Percentiles rank a stretch among this genome's conserved stretches.
These are phyloP conservation scores for Drosophila malerkotliana DNA, from an alignment of 1,140 invertebrate genomes.

Conservation along the genomic window DNA sequence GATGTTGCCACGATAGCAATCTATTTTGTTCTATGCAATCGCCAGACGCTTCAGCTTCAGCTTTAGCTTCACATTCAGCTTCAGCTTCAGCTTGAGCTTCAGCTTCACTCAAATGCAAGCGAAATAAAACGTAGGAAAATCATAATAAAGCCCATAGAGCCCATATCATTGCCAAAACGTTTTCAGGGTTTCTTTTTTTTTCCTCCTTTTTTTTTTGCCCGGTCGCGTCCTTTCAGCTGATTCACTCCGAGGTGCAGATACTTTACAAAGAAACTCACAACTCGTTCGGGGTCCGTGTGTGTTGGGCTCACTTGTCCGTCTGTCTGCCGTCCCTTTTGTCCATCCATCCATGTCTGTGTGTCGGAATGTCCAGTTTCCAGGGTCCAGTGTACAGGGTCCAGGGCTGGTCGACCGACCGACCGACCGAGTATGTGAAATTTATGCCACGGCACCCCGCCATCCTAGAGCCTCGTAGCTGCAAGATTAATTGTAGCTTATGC, in stretches of 20 bases:
- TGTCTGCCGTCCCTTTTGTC: slow-evolving; percentile 32
- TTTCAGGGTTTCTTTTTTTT: slow-evolving; percentile 39
- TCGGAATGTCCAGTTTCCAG: slow-evolving; percentile 30
- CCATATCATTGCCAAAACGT: slow-evolving; percentile 68
- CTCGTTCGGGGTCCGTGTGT: slow-evolving; percentile 47
- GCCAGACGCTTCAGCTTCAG: slow-evolving; percentile 41
- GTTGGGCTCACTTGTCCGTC: slow-evolving; percentile 65
- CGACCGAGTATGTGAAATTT: slow-evolving; percentile 70
- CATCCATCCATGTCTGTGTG: slow-evolving; percentile 15
- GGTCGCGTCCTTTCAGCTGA: slow-evolving; percentile 74
- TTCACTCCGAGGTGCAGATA: slow-evolving; percentile 67
- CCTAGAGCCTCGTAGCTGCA: slow-evolving; percentile 47
- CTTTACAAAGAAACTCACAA: slow-evolving; percentile 52
- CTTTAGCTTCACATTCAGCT: slow-evolving; percentile 26
- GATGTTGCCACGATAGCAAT: slow-evolving; percentile 83
- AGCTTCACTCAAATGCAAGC: slow-evolving; percentile 37
- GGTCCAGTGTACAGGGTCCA: slow-evolving; percentile 21
- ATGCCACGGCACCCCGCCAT: slow-evolving; percentile 63
- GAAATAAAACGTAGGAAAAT: slow-evolving; percentile 44
- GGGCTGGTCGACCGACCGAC: slow-evolving; percentile 1
- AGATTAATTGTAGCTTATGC: slow-evolving; percentile 79
- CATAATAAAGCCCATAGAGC: slow-evolving; percentile 60
- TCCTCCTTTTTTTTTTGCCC: slow-evolving; percentile 31
- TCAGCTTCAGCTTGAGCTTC: slow-evolving; percentile 27
- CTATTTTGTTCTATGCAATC: slow-evolving; percentile 82